Evolutionary conservation across 1,140 invertebrate species (phyloP).

Genomic region (Drosophila arawakana): DNA sequence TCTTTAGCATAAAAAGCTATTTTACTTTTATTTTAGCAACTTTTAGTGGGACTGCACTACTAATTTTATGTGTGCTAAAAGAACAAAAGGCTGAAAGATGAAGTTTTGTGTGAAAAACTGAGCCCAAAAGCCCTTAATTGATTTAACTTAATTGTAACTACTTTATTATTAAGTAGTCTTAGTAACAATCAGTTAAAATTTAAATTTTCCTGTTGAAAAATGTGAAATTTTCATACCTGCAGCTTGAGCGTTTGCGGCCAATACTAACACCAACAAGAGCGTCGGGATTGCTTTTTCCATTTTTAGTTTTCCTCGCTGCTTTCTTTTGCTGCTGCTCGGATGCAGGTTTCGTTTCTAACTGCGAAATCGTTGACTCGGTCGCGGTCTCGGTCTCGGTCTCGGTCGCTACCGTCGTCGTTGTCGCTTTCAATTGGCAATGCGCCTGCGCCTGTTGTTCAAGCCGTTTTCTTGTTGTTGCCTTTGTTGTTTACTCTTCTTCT

Average conservation of each 20-base stretch:
- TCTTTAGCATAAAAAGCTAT: no score
- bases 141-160: no score
- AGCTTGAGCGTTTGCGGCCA: background rate
- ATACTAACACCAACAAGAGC: background rate
- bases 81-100: no score
- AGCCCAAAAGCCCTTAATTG: no score
- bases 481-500: no score
- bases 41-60: no score
- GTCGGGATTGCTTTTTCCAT: constrained; percentile 14
- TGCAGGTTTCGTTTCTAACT: constrained; percentile 33
- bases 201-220: background rate
- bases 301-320: constrained; percentile 12
- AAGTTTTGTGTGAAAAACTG: no score
- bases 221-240: constrained; percentile 4
- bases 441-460: constrained; percentile 23
- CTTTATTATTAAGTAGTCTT: no score
- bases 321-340: constrained; percentile 22
- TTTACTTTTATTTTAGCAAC: no score
- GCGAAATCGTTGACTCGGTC: background rate
- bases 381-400: background rate
- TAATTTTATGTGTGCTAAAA: no score
- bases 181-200: no score
- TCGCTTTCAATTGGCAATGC: constrained; percentile 18
- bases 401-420: background rate
- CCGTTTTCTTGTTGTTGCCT: no score